These are phyloP conservation scores for Ostrea denselamellosa DNA, from an alignment of 1,140 invertebrate species.

Conservation along the genomic window DNA sequence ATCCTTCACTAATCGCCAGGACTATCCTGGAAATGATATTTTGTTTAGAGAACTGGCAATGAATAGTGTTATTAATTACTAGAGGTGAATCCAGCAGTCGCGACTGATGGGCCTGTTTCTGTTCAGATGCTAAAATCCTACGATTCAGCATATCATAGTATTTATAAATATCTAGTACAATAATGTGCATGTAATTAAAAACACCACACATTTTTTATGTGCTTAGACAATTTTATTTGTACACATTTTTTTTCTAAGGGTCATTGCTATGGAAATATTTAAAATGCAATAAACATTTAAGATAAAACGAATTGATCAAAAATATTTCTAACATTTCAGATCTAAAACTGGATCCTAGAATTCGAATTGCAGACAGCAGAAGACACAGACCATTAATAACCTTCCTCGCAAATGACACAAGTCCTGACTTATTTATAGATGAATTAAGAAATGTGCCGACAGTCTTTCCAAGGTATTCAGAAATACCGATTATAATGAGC, in stretches of 20 bases:
- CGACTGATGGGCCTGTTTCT: no score
- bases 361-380: background rate
- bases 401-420: background rate
- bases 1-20: no score
- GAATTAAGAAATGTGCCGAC: background rate
- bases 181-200: background rate
- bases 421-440: background rate
- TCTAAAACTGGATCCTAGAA: background rate
- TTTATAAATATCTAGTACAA: no score
- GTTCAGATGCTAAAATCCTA: no score
- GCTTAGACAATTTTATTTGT: background rate
- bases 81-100: no score
- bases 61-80: no score
- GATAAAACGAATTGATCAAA: no score
- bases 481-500: background rate
- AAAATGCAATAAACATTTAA: background rate
- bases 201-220: background rate
- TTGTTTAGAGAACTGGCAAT: no score
- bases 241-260: background rate
- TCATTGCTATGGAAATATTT: background rate
- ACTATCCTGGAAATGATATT: no score
- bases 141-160: no score
- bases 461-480: background rate
- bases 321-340: background rate
- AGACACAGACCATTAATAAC: conserved; percentile 13